phyloP scores from a whole-genome alignment of 2,113 vertebrate species.

The Clupea harengus region DNA sequence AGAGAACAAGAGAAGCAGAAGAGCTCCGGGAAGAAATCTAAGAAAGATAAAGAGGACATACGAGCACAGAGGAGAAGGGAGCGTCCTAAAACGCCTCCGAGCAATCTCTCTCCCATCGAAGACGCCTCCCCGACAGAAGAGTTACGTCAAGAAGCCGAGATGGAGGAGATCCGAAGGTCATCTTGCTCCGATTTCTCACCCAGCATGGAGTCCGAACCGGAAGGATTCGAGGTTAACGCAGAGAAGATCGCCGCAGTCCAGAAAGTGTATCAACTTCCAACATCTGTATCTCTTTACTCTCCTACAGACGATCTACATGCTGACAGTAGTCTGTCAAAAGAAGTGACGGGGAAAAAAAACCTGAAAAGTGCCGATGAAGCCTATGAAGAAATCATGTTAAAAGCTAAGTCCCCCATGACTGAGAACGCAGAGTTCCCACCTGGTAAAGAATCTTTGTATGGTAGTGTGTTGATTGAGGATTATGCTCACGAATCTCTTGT shows the following conservation, averaged over 20 bases:
- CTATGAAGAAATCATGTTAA: constrained; percentile 91
- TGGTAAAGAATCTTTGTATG: constrained; percentile 89
- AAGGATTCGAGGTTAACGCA: constrained; percentile 89
- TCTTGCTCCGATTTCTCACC: constrained; percentile 98
- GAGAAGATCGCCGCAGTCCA: constrained; percentile 92
- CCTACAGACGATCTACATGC: constrained; percentile 82
- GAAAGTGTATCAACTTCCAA: constrained; percentile 90
- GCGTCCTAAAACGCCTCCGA: constrained; percentile 88
- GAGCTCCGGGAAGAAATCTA: constrained; percentile 90
- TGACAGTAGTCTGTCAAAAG: constrained; percentile 60
- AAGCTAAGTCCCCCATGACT: constrained; percentile 78
- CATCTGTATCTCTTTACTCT: constrained; percentile 87
- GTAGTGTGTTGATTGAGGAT: constrained; percentile 95
- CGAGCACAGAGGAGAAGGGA: constrained; percentile 90
- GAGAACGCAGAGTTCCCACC: constrained; percentile 75
- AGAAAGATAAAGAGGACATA: constrained; percentile 95
- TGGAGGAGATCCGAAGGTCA: constrained; percentile 94
- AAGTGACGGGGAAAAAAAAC: constrained; percentile 66
- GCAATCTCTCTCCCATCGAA: constrained; percentile 96
- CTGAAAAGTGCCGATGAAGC: constrained; percentile 90
- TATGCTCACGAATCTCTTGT: constrained; percentile 92
- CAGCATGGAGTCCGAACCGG: constrained; percentile 93
- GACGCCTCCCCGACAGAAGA: constrained; percentile 97
- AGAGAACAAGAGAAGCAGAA: constrained; percentile 95
- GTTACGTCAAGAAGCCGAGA: constrained; percentile 92